phyloP scores from a whole-genome alignment of 2,113 vertebrate genomes.

The Pristiophorus japonicus region DNA sequence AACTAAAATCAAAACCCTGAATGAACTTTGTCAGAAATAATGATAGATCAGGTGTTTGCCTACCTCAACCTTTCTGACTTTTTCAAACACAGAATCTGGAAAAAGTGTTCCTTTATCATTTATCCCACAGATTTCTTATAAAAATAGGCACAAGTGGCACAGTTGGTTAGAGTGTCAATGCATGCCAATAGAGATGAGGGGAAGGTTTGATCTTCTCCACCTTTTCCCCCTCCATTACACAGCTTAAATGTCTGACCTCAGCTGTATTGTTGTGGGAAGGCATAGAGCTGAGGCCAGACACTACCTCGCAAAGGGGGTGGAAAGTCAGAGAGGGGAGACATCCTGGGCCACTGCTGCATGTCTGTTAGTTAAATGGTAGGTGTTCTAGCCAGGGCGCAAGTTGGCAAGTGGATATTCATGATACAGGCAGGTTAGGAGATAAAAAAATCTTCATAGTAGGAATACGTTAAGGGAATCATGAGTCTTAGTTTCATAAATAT shows the following conservation, averaged over 20 bases:
- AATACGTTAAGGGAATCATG: background rate
- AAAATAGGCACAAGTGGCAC: background rate
- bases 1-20: background rate
- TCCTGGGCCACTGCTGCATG: background rate
- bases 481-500: conserved; percentile 1
- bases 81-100: background rate
- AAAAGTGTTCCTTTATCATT: background rate
- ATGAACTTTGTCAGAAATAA: background rate
- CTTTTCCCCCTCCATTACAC: background rate
- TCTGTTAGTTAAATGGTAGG: background rate
- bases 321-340: background rate
- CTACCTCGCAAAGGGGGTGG: background rate
- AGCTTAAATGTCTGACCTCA: background rate
- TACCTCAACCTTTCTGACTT: background rate
- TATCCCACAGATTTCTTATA: background rate
- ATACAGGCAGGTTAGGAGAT: background rate
- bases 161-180: background rate
- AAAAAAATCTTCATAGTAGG: background rate
- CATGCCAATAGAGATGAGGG: background rate
- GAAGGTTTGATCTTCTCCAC: background rate
- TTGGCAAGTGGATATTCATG: background rate
- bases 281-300: background rate
- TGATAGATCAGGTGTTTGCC: background rate
- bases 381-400: background rate
- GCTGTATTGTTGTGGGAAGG: background rate